Base-by-base conservation (phyloP, 2,113 vertebrate species). In the Ovibos moschatus region DNA sequence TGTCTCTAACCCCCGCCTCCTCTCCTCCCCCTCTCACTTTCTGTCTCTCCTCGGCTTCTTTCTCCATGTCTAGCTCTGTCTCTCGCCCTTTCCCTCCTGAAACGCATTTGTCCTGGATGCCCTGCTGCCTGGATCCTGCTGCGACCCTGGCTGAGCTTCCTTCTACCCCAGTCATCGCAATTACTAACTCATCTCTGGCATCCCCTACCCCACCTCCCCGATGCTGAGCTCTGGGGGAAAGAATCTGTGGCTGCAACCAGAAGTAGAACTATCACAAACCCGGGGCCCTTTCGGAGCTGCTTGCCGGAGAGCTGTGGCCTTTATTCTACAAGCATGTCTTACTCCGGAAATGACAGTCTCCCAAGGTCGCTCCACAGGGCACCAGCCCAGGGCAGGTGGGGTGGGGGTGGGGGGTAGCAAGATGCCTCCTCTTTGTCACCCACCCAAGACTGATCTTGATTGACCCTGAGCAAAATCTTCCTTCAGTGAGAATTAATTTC, bases 321-420 rank as follows among this genome's bases (percentile, higher is more conserved):
- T 47, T 45, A 33, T 62, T 40, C 67, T 25, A 23, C 27, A 28
- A 27, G 58, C 15, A 3, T 21, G 19, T 30, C 4, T 83, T n/a
- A 27, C 12, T 36, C 30, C 3, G 2, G 67, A 81, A 64, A 23
- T 27, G n/a, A 25, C 2, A 3, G 16, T 28, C 45, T 83, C 25
- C 95, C 47, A 10, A 21, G 33, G 62, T 55, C 21, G 6, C 43
- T 6, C 21, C 1, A n/a, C 87, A 82, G 51, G 51, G 88, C 30
- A 1, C n/a, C n/a, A 3, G 12, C 19, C 28, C 10, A 25, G 45
- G 36, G n/a, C 17, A 3, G 74, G 53, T 27, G 58, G 30, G 36
- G 11, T 40, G 6, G 30, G 30, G 17, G 8, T 17, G 2, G 5
- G 2, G 21, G 10, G 25, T 19, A 10, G 6, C 3, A 45, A 64